These are phyloP conservation scores for Xenops minutus DNA, from an alignment of 2,797 vertebrate species.

Conservation along the genomic window DNA sequence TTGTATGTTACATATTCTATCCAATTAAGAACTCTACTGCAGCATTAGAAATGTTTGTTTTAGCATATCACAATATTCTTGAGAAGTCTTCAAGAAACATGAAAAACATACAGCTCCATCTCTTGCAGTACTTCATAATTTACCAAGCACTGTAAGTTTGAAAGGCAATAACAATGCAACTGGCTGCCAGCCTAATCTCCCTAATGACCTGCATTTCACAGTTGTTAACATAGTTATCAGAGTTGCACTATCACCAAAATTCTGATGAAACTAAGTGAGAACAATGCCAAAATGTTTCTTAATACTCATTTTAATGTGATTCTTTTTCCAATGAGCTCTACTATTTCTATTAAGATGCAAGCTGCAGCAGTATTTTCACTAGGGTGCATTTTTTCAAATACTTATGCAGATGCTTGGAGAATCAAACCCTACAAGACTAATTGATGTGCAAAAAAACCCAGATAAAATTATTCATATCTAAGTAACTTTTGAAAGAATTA, in stretches of 20 bases:
- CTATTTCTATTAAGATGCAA: conserved; percentile 7
- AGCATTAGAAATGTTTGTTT: conserved; percentile 13
- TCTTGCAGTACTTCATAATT: not conserved
- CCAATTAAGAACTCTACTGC: not conserved
- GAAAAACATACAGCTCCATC: not conserved
- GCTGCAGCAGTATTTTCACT: conserved; percentile 27
- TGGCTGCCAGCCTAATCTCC: not conserved
- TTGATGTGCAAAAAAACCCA: not conserved
- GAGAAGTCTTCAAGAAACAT: not conserved
- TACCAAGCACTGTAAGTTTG: not conserved
- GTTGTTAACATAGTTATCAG: conserved; percentile 23
- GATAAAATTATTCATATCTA: not conserved
- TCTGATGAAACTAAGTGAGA: not conserved
- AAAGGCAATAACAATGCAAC: not conserved
- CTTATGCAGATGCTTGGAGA: not conserved
- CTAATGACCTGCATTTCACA: conserved; percentile 1
- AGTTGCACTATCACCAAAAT: not conserved
- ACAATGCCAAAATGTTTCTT: not conserved
- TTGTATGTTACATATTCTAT: not conserved
- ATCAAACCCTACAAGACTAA: not conserved
- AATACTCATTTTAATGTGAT: not conserved
- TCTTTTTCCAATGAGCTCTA: not conserved
- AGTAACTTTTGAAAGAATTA: conserved; percentile 42
- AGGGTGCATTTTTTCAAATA: not conserved
- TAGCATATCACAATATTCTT: conserved; percentile 4